Percentiles rank a stretch among this genome's conserved stretches.
These are phyloP conservation scores for Drosophila sechellia DNA, from an alignment of 1,140 invertebrate genomes.

Conservation along the genomic window DNA sequence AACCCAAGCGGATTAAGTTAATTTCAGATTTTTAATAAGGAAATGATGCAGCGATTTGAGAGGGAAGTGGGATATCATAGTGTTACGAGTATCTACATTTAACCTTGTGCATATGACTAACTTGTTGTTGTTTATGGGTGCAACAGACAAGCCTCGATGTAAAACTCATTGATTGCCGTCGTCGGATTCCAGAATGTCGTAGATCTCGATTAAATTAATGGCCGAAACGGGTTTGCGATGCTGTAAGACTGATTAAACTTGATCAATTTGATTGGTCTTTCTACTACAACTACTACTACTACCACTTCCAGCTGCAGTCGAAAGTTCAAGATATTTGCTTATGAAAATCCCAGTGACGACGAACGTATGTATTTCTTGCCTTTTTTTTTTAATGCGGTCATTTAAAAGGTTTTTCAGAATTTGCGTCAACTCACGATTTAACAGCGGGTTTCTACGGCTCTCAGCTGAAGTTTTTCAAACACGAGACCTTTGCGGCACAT, in stretches of 20 bases:
- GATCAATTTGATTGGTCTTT: background rate
- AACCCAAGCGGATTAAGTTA: slow-evolving; percentile 16
- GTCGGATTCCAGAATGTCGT: slow-evolving; percentile 25
- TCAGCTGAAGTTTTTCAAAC: slow-evolving; percentile 3
- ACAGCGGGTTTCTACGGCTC: slow-evolving; percentile 11
- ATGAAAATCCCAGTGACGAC: slow-evolving; percentile 9
- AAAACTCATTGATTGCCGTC: slow-evolving; percentile 29
- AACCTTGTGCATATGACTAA: slow-evolving; percentile 40
- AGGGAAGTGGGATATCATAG: background rate
- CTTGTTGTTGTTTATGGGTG: slow-evolving; percentile 22
- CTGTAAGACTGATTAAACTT: slow-evolving; percentile 1
- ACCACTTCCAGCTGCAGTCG: background rate
- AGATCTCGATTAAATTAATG: slow-evolving; percentile 18
- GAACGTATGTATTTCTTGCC: slow-evolving; percentile 1
- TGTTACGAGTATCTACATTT: slow-evolving; percentile 21
- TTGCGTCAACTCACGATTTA: slow-evolving; percentile 15
- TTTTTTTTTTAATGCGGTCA: slow-evolving; percentile 4
- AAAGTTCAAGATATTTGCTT: slow-evolving; percentile 6
- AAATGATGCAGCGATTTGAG: slow-evolving; percentile 11
- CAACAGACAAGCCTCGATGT: slow-evolving; percentile 27
- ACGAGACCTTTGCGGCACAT: slow-evolving; percentile 12
- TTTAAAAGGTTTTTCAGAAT: slow-evolving; percentile 11
- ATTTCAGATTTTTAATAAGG: slow-evolving; percentile 14
- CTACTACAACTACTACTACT: background rate
- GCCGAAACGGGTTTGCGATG: slow-evolving; percentile 20